Evolutionary conservation across 2,113 vertebrate species (phyloP).

Genomic region (Sisor rabdophorus): DNA sequence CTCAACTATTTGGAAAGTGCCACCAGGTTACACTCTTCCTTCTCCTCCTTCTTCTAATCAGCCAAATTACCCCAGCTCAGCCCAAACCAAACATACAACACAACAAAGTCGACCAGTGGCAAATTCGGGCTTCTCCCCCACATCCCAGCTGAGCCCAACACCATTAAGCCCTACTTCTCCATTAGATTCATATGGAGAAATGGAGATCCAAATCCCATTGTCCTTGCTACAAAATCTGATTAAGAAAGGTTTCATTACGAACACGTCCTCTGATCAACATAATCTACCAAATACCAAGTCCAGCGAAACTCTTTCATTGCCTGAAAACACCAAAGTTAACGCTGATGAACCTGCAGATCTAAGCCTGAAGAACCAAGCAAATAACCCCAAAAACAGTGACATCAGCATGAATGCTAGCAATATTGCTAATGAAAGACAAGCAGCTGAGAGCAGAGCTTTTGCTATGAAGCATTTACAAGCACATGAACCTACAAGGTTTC

Average conservation of each 20-base stretch:
- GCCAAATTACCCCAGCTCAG: not conserved
- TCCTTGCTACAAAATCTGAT: constrained; percentile 63
- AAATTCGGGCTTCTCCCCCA: constrained; percentile 30
- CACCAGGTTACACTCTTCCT: not conserved
- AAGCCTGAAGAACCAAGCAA: constrained; percentile 35
- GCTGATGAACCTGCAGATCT: constrained; percentile 19
- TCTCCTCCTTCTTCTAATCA: not conserved
- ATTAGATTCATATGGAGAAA: constrained; percentile 50
- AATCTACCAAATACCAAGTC: not conserved
- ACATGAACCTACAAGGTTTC: constrained; percentile 6
- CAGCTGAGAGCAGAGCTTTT: constrained; percentile 10
- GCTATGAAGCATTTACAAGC: constrained; percentile 22
- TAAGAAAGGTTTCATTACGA: constrained; percentile 41
- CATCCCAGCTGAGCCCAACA: not conserved
- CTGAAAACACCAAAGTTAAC: not conserved
- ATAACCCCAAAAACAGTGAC: not conserved
- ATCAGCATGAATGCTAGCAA: not conserved
- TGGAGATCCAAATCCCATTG: constrained; percentile 72
- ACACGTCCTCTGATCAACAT: constrained; percentile 19
- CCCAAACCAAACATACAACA: constrained; percentile 17
- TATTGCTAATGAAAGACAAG: not conserved
- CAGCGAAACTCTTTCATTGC: not conserved
- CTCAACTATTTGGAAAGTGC: constrained; percentile 9
- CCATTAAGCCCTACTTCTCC: constrained; percentile 30
- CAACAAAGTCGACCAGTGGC: constrained; percentile 28